These are phyloP conservation scores for Dermatemys mawii DNA, from an alignment of 2,113 vertebrate genomes.

Conservation along the genomic window DNA sequence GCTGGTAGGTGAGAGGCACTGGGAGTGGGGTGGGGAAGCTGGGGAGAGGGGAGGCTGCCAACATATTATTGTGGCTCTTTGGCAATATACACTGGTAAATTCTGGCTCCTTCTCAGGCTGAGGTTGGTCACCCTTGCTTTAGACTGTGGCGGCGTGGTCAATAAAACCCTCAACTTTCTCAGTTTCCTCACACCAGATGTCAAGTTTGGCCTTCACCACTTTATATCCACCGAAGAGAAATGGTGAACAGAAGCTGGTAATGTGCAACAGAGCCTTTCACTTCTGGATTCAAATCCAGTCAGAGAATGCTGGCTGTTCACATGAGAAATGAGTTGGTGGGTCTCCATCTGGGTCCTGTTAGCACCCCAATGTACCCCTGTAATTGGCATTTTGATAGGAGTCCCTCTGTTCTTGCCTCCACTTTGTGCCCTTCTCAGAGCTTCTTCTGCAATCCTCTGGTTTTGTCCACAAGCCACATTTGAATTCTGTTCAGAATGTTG, in stretches of 20 bases:
- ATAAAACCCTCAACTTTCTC: fast-evolving
- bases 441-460: not conserved
- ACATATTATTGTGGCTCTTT: no score
- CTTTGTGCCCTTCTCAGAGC: not conserved
- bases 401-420: not conserved
- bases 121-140: no score
- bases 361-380: fast-evolving
- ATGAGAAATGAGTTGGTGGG: not conserved
- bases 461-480: not conserved
- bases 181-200: not conserved
- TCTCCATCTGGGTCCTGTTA: not conserved
- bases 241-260: not conserved
- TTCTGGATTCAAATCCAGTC: not conserved
- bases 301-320: not conserved
- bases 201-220: fast-evolving
- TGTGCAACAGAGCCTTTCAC: not conserved
- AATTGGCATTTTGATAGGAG: not conserved
- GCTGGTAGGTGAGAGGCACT: no score
- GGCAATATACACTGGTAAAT: no score
- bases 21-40: no score
- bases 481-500: not conserved
- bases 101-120: no score
- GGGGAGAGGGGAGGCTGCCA: no score
- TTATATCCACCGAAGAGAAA: not conserved
- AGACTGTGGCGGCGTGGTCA: not conserved